These are phyloP conservation scores for Brassicogethes aeneus DNA, from an alignment of 2,888 invertebrate genomes.

Conservation along the genomic window DNA sequence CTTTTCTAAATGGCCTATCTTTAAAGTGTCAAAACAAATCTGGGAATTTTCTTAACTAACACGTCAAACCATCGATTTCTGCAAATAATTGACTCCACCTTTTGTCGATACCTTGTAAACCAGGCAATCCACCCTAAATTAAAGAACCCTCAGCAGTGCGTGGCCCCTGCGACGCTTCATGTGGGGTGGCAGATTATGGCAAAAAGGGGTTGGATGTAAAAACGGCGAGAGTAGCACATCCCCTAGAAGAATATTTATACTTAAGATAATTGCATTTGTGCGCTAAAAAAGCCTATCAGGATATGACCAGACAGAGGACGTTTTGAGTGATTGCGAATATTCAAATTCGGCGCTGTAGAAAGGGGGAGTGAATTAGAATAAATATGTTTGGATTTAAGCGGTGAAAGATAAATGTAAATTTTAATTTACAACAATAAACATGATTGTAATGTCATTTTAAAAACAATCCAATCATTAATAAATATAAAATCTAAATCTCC, in stretches of 20 bases:
- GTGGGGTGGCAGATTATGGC: background rate
- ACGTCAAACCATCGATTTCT: no score
- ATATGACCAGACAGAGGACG: background rate
- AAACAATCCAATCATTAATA: no score
- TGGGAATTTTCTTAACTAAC: no score
- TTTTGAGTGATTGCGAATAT: background rate
- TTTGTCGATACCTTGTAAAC: slow-evolving; percentile 4
- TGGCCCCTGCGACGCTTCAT: background rate
- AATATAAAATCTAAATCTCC: no score
- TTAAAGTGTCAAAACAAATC: no score
- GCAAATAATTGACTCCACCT: slow-evolving; percentile 6
- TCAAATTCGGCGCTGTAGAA: background rate
- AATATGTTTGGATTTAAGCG: no score
- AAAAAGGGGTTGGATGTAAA: background rate
- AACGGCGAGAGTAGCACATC: background rate
- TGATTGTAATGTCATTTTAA: no score
- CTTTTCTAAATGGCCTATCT: no score
- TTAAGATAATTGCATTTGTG: slow-evolving; percentile 1
- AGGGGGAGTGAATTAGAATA: background rate
- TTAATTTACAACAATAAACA: no score
- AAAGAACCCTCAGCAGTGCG: background rate
- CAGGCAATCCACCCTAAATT: background rate
- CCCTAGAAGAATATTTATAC: background rate
- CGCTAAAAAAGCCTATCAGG: slow-evolving; percentile 1
- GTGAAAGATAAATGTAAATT: no score